These are phyloP conservation scores for Zaprionus tsacasi DNA, from an alignment of 1,140 invertebrate genomes.

Conservation along the genomic window DNA sequence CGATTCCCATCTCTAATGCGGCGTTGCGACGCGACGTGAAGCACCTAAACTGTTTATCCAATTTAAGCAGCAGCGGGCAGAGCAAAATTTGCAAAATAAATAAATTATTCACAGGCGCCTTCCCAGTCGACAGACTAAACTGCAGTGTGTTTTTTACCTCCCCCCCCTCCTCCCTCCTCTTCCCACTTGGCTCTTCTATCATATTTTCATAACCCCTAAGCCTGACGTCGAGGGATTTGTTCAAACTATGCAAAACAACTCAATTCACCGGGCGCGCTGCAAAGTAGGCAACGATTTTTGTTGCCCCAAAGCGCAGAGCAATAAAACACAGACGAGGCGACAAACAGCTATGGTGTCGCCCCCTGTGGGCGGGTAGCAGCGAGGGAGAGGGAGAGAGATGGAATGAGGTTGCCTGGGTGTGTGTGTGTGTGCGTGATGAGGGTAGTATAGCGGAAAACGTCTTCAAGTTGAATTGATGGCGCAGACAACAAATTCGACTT, in stretches of 20 bases:
- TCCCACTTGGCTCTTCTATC: constrained; percentile 16
- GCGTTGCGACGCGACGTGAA: background rate
- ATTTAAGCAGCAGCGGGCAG: constrained; percentile 24
- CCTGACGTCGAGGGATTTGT: constrained; percentile 56
- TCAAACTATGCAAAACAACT: constrained; percentile 80
- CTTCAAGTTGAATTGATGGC: constrained; percentile 80
- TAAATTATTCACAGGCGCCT: constrained; percentile 75
- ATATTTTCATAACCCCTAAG: constrained; percentile 73
- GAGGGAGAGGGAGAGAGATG: background rate
- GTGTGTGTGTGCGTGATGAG: background rate
- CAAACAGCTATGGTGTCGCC: constrained; percentile 39
- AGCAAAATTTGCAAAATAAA: constrained; percentile 57
- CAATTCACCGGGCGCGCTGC: constrained; percentile 63
- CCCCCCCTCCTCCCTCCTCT: background rate
- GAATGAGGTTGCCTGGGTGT: background rate
- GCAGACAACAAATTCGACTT: constrained; percentile 80
- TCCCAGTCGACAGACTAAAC: constrained; percentile 14
- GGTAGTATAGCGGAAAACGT: constrained; percentile 43
- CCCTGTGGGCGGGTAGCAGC: background rate
- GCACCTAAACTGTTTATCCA: constrained; percentile 51
- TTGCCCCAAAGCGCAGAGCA: constrained; percentile 68
- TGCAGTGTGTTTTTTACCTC: constrained; percentile 11
- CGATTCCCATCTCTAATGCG: constrained; percentile 3
- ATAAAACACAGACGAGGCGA: constrained; percentile 69
- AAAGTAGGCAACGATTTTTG: constrained; percentile 72